phyloP scores from a whole-genome alignment of 2,888 invertebrate genomes.

The Stegophylla sp. region DNA sequence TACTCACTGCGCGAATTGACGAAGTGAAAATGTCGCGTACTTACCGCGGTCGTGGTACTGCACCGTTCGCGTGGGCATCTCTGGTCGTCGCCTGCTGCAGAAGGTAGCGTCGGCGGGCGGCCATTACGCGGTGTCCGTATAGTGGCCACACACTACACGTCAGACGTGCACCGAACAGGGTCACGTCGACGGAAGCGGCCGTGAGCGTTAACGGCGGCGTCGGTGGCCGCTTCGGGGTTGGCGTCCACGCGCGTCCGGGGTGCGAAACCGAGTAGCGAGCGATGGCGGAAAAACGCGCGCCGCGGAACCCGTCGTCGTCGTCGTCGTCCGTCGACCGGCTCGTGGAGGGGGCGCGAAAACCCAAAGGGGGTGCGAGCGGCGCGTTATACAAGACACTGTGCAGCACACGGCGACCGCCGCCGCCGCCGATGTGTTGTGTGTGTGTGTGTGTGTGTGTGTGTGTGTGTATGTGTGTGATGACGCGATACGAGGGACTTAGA shows the following conservation, averaged over 20 bases:
- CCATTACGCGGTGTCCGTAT: too few species aligned
- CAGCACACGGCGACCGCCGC: constrained; percentile 4
- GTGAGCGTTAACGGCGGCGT: background rate
- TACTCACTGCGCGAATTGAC: too few species aligned
- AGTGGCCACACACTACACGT: background rate
- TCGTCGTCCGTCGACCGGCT: background rate
- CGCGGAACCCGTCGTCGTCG: constrained; percentile 44
- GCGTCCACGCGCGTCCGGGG: constrained; percentile 56
- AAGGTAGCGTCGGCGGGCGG: too few species aligned
- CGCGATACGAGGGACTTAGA: background rate
- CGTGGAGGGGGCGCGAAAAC: constrained; percentile 14
- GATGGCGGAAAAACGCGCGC: constrained; percentile 46
- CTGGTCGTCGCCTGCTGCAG: too few species aligned
- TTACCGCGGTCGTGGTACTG: too few species aligned
- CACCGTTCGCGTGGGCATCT: too few species aligned
- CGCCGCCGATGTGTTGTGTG: background rate
- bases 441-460: too few species aligned
- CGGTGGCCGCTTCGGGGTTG: constrained; percentile 13
- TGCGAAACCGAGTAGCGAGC: constrained; percentile 49
- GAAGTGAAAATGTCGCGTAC: too few species aligned
- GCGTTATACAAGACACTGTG: constrained; percentile 19
- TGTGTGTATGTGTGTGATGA: background rate
- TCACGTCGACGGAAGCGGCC: too few species aligned
- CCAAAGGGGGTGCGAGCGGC: constrained; percentile 28
- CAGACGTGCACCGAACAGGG: too few species aligned